Percentiles rank a stretch among this genome's conserved stretches.
These are phyloP conservation scores for Nebria ingens DNA, from an alignment of 1,140 invertebrate species.

Conservation along the genomic window DNA sequence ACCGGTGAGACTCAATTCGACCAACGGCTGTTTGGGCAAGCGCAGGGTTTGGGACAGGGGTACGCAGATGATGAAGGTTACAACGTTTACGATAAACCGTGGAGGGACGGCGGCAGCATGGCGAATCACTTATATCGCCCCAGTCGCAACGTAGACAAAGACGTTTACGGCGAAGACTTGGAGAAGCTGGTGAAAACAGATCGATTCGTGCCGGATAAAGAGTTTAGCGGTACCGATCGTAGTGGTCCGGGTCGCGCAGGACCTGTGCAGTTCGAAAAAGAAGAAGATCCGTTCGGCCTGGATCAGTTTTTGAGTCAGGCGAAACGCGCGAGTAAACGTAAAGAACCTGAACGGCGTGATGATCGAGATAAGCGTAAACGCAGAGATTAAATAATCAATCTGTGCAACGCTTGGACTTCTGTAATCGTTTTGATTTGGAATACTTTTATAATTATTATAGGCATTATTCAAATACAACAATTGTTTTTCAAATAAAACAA, in stretches of 20 bases:
- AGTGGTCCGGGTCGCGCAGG: conserved; percentile 62
- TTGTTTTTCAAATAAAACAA: too few species aligned
- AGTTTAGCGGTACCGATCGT: conserved; percentile 84
- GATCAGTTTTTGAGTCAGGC: conserved; percentile 97
- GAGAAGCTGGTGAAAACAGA: conserved; percentile 72
- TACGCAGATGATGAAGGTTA: conserved; percentile 97
- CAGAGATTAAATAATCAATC: conserved; percentile 26
- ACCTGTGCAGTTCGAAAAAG: conserved; percentile 93
- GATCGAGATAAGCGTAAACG: conserved; percentile 29
- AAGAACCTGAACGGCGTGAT: conserved; percentile 30
- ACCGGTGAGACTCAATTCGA: conserved; percentile 86
- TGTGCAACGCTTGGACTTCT: too few species aligned
- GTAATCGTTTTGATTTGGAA: too few species aligned
- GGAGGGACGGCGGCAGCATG: conserved; percentile 72
- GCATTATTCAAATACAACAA: too few species aligned
- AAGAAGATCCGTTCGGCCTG: conserved; percentile 94
- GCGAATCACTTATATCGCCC: conserved; percentile 89
- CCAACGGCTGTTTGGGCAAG: conserved; percentile 90
- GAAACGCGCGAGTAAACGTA: conserved; percentile 66
- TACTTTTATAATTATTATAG: too few species aligned
- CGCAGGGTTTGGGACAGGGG: conserved; percentile 82
- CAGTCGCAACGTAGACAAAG: conserved; percentile 77
- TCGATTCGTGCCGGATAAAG: conserved; percentile 93
- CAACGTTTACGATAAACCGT: conserved; percentile 95
- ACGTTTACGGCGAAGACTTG: conserved; percentile 80